Evolutionary conservation across 2,797 vertebrate species (phyloP), one percentile per base, ranked within the genome.

Genomic region (Glossophaga mutica): DNA sequence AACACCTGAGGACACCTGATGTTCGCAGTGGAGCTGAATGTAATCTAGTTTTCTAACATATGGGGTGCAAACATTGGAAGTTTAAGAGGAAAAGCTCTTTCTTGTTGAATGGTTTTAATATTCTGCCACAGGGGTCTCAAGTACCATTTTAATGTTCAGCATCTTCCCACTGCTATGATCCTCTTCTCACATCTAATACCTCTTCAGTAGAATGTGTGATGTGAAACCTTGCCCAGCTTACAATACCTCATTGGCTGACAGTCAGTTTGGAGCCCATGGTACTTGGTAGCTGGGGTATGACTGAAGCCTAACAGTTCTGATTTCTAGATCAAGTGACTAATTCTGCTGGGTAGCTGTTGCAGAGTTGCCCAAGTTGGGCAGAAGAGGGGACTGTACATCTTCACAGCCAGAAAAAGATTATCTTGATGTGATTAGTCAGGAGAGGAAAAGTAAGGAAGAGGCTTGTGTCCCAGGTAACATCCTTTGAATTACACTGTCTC

Each of bases 31-130:
- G 44, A 65, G 2, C 74, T 97, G 78, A 87, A 42, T 71, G 50
- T 94, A 95, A 98, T 96, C 95, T 94, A 26, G 3, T 94, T 97
- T 98, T 97, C 88, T 71, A 97, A 52, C 29, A 74, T 76, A 91
- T 87, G 79, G 96, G 93, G 90, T 95, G 71, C 74, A 97, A 97
- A 92, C 50, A 92, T 91, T 21, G 29, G 42, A 96, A 76, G 22
- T 87, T 93, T 26, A 26, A 90, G 52, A 95, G 21, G 68, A 95
- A 91, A 98, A 95, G 55, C 11, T 74, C 78, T 73, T 96, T 95
- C 34, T 87, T 86, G 73, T 52, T 96, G 83, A 95, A 73, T 94
- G 42, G 81, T 94, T 98, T 98, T 92, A 88, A 95, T 70, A 91
- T 59, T 16, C 87, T 86, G 19, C 44, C 87, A 44, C 42, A 62